Conservation (phyloP, 64 coral and sea anemone genomes). For the Montipora cactus region DNA sequence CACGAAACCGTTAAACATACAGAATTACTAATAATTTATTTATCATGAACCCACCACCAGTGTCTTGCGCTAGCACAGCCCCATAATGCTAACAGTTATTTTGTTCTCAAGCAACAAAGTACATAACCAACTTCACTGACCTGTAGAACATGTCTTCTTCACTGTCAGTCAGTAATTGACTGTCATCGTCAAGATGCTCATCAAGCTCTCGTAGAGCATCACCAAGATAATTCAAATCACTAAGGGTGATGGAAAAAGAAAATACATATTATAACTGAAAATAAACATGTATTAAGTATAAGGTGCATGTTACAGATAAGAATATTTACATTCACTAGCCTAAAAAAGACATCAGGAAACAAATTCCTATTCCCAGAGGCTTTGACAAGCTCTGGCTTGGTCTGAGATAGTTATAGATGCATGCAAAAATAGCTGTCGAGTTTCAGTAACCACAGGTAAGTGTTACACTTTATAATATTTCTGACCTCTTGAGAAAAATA, state of each 20-base stretch:
- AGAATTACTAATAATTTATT: background rate
- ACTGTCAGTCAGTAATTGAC: background rate
- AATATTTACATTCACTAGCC: background rate
- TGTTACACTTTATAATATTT: background rate
- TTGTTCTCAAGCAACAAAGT: background rate
- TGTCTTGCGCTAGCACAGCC: background rate
- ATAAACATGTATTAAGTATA: background rate
- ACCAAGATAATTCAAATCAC: background rate
- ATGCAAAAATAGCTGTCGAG: background rate
- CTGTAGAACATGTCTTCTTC: background rate
- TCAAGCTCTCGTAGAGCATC: background rate
- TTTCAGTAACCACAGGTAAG: background rate
- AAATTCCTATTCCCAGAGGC: background rate
- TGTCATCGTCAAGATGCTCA: background rate
- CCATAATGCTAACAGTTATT: background rate
- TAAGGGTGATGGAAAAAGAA: background rate
- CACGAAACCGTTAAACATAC: background rate
- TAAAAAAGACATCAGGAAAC: background rate
- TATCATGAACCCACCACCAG: background rate
- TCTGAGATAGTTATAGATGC: background rate
- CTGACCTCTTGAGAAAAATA: background rate
- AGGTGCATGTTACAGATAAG: background rate
- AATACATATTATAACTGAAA: background rate
- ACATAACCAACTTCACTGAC: background rate
- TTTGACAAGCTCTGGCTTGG: background rate